Percentiles rank a stretch among this genome's conserved stretches.
These are phyloP conservation scores for Papilio gigon DNA, from an alignment of 2,888 invertebrate species.

Conservation along the genomic window DNA sequence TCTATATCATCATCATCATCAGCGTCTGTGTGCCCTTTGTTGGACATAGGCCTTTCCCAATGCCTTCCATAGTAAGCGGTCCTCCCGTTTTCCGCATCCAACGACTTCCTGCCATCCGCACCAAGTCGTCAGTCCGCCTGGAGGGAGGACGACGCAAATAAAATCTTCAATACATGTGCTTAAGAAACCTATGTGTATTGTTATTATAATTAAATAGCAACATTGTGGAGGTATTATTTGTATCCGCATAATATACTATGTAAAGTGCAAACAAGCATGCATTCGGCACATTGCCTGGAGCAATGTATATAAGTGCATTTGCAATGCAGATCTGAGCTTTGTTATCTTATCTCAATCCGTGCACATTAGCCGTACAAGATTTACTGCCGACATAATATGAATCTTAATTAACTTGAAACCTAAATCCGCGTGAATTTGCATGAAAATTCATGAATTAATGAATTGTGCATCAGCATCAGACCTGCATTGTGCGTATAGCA, in stretches of 20 bases:
- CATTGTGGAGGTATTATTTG: background rate
- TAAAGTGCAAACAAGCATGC: background rate
- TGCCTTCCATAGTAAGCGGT: too few species aligned
- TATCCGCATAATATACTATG: background rate
- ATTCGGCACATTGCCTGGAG: slow-evolving; percentile 13
- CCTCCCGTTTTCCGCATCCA: too few species aligned
- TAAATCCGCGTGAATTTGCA: slow-evolving; percentile 23
- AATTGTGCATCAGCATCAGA: slow-evolving; percentile 16
- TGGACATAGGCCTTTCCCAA: too few species aligned
- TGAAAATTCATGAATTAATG: slow-evolving; percentile 33
- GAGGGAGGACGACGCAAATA: too few species aligned
- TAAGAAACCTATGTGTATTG: too few species aligned
- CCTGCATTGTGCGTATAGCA: slow-evolving; percentile 5
- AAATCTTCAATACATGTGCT: too few species aligned
- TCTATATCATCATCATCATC: too few species aligned
- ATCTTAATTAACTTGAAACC: slow-evolving; percentile 40
- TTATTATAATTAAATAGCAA: background rate
- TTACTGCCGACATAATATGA: slow-evolving; percentile 39
- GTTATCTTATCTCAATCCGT: slow-evolving; percentile 36
- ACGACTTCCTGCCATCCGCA: too few species aligned
- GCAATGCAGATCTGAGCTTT: slow-evolving; percentile 35
- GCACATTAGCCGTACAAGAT: slow-evolving; percentile 37
- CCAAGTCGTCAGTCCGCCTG: background rate
- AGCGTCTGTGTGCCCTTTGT: too few species aligned
- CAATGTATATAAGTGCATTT: slow-evolving; percentile 34